These are phyloP conservation scores for Mastacembelus armatus DNA, from an alignment of 2,797 vertebrate genomes.

Conservation along the genomic window DNA sequence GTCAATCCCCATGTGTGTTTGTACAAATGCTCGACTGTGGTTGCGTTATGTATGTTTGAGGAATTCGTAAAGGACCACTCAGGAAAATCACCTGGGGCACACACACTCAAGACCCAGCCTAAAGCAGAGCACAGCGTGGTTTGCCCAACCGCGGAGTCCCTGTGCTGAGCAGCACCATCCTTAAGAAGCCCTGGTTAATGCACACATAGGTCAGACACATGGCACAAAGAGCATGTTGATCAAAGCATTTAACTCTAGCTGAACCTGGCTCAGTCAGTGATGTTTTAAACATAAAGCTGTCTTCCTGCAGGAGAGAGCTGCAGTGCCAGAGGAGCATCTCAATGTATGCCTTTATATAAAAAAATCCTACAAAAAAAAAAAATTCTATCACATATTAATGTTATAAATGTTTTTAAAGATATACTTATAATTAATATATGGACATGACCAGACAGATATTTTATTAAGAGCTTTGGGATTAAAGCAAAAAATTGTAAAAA, in stretches of 20 bases:
- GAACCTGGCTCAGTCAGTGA: constrained; percentile 59
- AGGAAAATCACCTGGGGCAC: constrained; percentile 62
- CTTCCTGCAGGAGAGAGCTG: constrained; percentile 22
- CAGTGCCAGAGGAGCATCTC: constrained; percentile 18
- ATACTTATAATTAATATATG: no score
- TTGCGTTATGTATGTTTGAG: constrained; percentile 65
- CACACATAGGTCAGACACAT: constrained; percentile 37
- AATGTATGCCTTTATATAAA: no score
- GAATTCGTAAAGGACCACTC: constrained; percentile 68
- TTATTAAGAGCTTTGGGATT: no score
- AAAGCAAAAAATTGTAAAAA: not conserved
- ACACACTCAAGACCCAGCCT: constrained; percentile 32
- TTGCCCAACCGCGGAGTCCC: constrained; percentile 26
- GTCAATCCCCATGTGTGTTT: constrained; percentile 45
- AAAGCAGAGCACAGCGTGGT: constrained; percentile 38
- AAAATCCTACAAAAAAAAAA: no score
- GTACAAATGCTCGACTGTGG: constrained; percentile 24
- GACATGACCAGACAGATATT: no score
- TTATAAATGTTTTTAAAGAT: no score
- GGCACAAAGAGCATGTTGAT: constrained; percentile 59
- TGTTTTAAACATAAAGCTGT: constrained; percentile 68
- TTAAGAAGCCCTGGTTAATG: constrained; percentile 40
- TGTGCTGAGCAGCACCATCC: constrained; percentile 39
- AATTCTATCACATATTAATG: no score
- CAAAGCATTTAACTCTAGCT: constrained; percentile 71